These are phyloP conservation scores for Caenorhabditis zanzibari DNA, from an alignment of 2,888 invertebrate genomes.

Conservation along the genomic window DNA sequence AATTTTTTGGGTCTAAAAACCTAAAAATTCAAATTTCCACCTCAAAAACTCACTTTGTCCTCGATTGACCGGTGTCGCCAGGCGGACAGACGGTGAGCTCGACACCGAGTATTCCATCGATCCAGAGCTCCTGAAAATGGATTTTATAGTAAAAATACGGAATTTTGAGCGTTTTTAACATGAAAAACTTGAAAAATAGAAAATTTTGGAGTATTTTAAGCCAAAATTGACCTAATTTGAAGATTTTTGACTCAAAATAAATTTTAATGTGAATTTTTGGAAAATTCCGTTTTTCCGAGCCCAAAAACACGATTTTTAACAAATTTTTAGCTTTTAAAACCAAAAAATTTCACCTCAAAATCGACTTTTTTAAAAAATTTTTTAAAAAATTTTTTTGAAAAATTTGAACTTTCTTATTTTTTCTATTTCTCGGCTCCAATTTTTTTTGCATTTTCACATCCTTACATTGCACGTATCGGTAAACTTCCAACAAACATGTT, in stretches of 20 bases:
- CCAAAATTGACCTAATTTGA: too few species aligned
- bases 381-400: slow-evolving; percentile 11
- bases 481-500: slow-evolving; percentile 56
- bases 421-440: too few species aligned
- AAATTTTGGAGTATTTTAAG: neutral
- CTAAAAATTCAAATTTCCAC: neutral
- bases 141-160: neutral
- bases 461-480: slow-evolving; percentile 36
- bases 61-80: neutral
- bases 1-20: neutral
- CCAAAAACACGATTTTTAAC: too few species aligned
- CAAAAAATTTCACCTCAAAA: neutral
- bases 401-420: too few species aligned
- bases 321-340: neutral
- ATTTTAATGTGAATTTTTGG: too few species aligned
- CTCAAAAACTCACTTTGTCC: slow-evolving; percentile 27
- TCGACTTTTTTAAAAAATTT: neutral
- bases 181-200: too few species aligned
- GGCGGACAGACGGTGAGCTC: neutral
- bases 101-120: slow-evolving; percentile 40
- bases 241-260: too few species aligned
- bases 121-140: slow-evolving; percentile 40
- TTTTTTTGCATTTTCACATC: neutral
- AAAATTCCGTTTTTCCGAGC: too few species aligned
- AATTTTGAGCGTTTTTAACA: neutral